These are phyloP conservation scores for Octodon degus DNA, from an alignment of 2,113 vertebrate species.

Conservation along the genomic window DNA sequence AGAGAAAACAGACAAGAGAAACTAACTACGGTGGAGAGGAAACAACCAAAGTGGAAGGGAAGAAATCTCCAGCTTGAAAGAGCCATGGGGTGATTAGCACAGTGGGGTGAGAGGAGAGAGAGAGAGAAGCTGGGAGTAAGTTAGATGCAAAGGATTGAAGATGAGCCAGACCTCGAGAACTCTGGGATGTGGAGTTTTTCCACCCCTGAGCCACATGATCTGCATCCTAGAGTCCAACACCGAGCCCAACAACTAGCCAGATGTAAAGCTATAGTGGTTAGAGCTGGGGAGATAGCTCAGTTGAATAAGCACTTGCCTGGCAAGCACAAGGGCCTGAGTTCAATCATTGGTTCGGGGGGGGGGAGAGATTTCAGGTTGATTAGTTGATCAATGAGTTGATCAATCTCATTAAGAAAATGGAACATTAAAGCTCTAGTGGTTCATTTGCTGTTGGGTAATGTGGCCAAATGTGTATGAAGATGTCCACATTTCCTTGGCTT, in stretches of 20 bases:
- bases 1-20: not conserved
- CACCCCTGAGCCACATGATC: rapidly evolving
- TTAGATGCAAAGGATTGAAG: not conserved
- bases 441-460: not conserved
- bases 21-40: not conserved
- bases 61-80: not conserved
- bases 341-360: too few relatives aligned
- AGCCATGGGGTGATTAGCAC: not conserved
- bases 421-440: too few relatives aligned
- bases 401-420: too few relatives aligned
- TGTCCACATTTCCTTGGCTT: not conserved
- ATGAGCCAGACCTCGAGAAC: too few relatives aligned
- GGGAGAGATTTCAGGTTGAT: too few relatives aligned
- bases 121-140: not conserved
- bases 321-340: too few relatives aligned
- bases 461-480: not conserved
- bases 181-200: not conserved
- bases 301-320: too few relatives aligned
- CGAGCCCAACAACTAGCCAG: not conserved
- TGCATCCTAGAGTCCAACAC: not conserved
- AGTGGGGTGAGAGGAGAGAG: too few relatives aligned
- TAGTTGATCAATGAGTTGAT: too few relatives aligned
- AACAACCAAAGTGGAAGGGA: not conserved
- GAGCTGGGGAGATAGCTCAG: too few relatives aligned
- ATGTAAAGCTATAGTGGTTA: not conserved